Evolutionary conservation across 30 jellyfish, hydroid and myxozoan genomes (phyloP).

Genomic region (Haliclystus octoradiatus): DNA sequence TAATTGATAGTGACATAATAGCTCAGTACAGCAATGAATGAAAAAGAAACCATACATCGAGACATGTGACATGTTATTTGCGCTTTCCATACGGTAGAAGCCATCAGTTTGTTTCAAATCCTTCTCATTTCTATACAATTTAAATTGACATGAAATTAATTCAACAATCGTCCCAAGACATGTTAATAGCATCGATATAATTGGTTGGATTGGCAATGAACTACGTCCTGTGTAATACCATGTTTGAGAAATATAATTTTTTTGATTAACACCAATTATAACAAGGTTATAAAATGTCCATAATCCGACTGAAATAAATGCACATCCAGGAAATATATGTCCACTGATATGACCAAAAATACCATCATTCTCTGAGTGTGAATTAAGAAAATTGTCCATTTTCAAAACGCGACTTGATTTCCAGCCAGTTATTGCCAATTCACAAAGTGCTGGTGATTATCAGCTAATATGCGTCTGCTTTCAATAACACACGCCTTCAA

Average conservation of each 20-base stretch:
- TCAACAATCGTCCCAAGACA: slow-evolving; percentile 28
- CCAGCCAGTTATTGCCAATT: no score
- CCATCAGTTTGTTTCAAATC: slow-evolving; percentile 8
- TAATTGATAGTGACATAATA: slow-evolving; percentile 7
- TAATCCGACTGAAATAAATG: slow-evolving; percentile 22
- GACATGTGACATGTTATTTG: slow-evolving; percentile 52
- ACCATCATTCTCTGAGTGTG: slow-evolving; percentile 14
- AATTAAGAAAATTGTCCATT: no score
- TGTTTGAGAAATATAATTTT: not conserved
- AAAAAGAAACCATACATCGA: slow-evolving; percentile 44
- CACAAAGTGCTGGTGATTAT: no score
- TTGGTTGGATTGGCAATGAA: slow-evolving; percentile 20
- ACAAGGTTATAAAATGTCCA: slow-evolving; percentile 48
- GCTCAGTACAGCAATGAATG: slow-evolving; percentile 21
- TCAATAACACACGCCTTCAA: no score
- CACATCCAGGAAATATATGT: slow-evolving; percentile 43
- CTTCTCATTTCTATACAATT: slow-evolving; percentile 6
- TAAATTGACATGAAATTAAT: slow-evolving; percentile 34
- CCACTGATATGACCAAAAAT: slow-evolving; percentile 47
- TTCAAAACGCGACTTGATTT: no score
- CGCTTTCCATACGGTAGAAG: slow-evolving; percentile 13
- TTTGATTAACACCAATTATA: not conserved
- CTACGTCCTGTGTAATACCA: not conserved
- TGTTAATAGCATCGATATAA: slow-evolving; percentile 11
- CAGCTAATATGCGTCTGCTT: no score